These are phyloP conservation scores for Dicentrarchus labrax DNA, from an alignment of 2,113 vertebrate genomes.

Conservation along the genomic window DNA sequence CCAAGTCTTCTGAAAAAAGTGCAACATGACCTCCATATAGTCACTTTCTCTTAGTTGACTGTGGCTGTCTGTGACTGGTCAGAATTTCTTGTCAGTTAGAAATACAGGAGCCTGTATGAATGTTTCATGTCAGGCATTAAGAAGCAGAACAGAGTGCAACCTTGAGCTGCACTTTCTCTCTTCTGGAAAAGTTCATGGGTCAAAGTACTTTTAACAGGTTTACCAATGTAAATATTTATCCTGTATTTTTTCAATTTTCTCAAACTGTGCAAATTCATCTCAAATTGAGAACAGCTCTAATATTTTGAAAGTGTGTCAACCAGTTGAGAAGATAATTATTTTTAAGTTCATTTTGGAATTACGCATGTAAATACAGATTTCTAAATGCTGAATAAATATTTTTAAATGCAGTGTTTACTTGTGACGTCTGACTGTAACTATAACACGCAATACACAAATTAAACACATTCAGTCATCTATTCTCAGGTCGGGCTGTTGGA, in stretches of 20 bases:
- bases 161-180: not conserved
- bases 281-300: slow-evolving; percentile 1
- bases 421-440: slow-evolving; percentile 37
- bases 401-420: slow-evolving; percentile 47
- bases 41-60: slow-evolving; percentile 25
- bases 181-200: not conserved
- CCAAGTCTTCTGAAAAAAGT: slow-evolving; percentile 54
- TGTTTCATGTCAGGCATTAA: not conserved
- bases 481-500: not conserved
- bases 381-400: slow-evolving; percentile 59
- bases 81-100: slow-evolving; percentile 12
- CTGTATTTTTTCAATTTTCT: slow-evolving; percentile 29
- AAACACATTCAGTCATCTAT: not conserved
- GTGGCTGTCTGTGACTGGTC: slow-evolving; percentile 20
- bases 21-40: slow-evolving; percentile 2
- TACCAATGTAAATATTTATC: slow-evolving; percentile 52
- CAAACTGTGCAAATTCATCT: slow-evolving; percentile 17
- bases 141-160: not conserved
- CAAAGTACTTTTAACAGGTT: not conserved
- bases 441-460: not conserved
- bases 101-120: not conserved
- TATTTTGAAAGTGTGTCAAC: not conserved
- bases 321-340: not conserved
- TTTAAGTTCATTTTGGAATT: slow-evolving; percentile 6
- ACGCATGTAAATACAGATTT: slow-evolving; percentile 46